phyloP scores from a whole-genome alignment of 2,797 vertebrate genomes.

The Lepus townsendii region DNA sequence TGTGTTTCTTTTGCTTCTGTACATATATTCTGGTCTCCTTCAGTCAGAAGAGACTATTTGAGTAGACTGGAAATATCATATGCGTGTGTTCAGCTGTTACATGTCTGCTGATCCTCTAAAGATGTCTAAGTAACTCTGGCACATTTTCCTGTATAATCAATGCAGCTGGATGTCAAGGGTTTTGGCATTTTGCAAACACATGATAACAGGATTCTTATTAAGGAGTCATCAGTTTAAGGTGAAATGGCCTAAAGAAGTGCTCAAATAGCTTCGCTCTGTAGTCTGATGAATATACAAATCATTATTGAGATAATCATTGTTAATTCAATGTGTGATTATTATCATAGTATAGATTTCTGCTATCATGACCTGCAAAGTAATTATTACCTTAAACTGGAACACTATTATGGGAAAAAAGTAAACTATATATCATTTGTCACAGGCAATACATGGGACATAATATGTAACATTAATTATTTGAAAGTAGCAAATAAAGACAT shows the following conservation, averaged over 20 bases:
- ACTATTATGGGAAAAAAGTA: not conserved
- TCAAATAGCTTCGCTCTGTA: not conserved
- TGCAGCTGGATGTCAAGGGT: not conserved
- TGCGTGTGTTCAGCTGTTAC: not conserved
- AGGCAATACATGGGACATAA: not conserved
- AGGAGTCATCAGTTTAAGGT: not conserved
- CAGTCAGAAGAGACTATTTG: not conserved
- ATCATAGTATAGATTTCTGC: not conserved
- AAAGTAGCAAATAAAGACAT: not conserved
- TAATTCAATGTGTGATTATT: not conserved
- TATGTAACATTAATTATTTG: not conserved
- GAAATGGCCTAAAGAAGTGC: not conserved
- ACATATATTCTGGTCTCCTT: not conserved
- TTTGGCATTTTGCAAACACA: not conserved
- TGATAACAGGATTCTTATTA: not conserved
- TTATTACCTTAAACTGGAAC: not conserved
- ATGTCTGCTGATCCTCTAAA: not conserved
- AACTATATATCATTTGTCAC: not conserved
- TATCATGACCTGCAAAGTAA: not conserved
- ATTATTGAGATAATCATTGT: not conserved
- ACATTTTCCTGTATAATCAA: not conserved
- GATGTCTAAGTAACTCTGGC: not conserved
- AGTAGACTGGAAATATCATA: not conserved
- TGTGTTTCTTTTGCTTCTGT: not conserved
- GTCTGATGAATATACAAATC: not conserved